phyloP scores from a whole-genome alignment of 1,140 invertebrate genomes.

The Sipha flava region DNA sequence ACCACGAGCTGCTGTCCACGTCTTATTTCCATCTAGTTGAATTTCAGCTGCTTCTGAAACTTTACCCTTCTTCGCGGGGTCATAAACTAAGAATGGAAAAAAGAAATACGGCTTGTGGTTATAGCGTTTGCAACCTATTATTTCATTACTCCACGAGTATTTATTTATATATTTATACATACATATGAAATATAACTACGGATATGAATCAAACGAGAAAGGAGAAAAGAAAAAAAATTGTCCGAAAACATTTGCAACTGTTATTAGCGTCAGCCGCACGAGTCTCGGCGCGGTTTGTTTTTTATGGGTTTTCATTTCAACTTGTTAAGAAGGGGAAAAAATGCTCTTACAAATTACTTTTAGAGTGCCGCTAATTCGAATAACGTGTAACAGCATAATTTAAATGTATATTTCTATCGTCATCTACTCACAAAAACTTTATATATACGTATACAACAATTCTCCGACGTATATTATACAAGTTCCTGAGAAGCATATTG shows the following conservation, averaged over 20 bases:
- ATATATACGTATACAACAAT: too few relatives aligned
- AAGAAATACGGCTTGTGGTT: neutral
- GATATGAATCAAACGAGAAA: neutral
- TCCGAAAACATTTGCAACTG: neutral
- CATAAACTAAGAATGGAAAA: neutral
- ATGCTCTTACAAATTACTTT: constrained; percentile 10
- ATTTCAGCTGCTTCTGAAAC: neutral
- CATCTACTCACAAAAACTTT: too few relatives aligned
- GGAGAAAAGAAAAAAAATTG: neutral
- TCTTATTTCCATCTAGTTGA: neutral
- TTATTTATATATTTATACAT: too few relatives aligned
- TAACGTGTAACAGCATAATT: neutral
- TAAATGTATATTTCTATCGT: too few relatives aligned
- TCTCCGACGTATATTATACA: too few relatives aligned
- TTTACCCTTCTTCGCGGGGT: too few relatives aligned
- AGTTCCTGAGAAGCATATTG: too few relatives aligned
- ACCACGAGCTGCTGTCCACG: too few relatives aligned
- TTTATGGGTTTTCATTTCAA: neutral
- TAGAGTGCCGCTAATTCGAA: constrained; percentile 8
- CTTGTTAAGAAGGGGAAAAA: neutral
- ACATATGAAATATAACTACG: too few relatives aligned
- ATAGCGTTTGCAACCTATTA: neutral
- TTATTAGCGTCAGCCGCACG: neutral
- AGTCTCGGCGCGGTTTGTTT: neutral
- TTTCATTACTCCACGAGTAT: neutral